These are phyloP conservation scores for Quadroppia sp. DNA, from an alignment of 2,888 invertebrate species.

Conservation along the genomic window DNA sequence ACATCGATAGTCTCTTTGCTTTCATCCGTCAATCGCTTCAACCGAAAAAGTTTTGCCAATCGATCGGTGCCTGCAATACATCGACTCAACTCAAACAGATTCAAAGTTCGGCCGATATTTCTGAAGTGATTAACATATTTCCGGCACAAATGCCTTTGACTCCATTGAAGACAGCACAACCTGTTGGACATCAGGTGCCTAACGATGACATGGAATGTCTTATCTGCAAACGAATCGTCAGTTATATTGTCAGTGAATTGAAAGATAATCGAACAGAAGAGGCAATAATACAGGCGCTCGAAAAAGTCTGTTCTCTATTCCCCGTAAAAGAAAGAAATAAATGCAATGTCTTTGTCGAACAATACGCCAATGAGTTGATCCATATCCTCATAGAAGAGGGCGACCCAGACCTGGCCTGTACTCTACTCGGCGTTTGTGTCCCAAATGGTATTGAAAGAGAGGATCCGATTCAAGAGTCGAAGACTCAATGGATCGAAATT, in stretches of 20 bases:
- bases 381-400: conserved; percentile 74
- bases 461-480: not conserved
- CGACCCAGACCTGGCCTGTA: conserved; percentile 69
- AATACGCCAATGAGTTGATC: conserved; percentile 69
- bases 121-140: conserved; percentile 40
- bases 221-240: conserved; percentile 76
- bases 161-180: not conserved
- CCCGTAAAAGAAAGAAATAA: conserved; percentile 61
- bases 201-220: conserved; percentile 60
- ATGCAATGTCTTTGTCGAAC: conserved; percentile 70
- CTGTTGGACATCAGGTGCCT: too few species aligned
- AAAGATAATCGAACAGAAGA: conserved; percentile 71
- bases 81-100: not conserved
- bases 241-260: conserved; percentile 70
- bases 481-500: conserved; percentile 17
- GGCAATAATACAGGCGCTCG: conserved; percentile 65
- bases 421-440: conserved; percentile 40
- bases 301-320: conserved; percentile 64
- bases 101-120: conserved; percentile 3
- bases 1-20: conserved; percentile 38
- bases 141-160: conserved; percentile 32
- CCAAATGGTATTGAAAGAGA: conserved; percentile 28
- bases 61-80: conserved; percentile 36
- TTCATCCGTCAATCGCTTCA: conserved; percentile 37
- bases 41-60: conserved; percentile 37